A percentile compares a stretch with the other conserved stretches of the same genome.
These are phyloP conservation scores for Hetaerina americana DNA, from an alignment of 1,140 invertebrate species.

Conservation along the genomic window DNA sequence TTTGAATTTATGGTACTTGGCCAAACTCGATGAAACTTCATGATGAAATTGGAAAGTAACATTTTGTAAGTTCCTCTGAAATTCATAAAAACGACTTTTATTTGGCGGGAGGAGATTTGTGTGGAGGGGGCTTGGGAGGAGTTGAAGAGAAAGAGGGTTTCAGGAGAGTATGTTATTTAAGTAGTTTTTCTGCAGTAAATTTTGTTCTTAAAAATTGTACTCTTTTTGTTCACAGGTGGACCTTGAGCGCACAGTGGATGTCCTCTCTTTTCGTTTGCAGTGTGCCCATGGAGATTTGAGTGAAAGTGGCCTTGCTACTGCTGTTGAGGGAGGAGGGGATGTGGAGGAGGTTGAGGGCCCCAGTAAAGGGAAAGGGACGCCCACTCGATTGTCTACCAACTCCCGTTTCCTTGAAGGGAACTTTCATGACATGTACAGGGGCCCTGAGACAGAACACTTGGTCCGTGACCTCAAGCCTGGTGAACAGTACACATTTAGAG, in stretches of 20 bases:
- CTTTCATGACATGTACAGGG: conserved; percentile 15
- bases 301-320: not conserved
- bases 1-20: no score
- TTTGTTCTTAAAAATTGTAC: no score
- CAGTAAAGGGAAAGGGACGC: not conserved
- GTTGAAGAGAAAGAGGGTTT: no score
- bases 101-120: no score
- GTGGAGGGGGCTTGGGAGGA: no score
- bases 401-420: conserved; percentile 6
- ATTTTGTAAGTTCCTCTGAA: no score
- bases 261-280: conserved; percentile 14
- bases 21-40: no score
- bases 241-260: conserved; percentile 13
- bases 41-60: no score
- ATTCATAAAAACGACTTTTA: no score
- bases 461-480: conserved; percentile 14
- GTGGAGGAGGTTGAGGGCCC: not conserved
- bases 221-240: conserved; percentile 14
- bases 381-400: not conserved
- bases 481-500: conserved; percentile 16
- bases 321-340: not conserved
- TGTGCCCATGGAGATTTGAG: conserved; percentile 12
- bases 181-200: no score
- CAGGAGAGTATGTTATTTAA: no score
- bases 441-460: conserved; percentile 12